Evolutionary conservation across 64 coral and sea anemone genomes (phyloP), one percentile per base, ranked within the genome.

Genomic region (Actinia equina): DNA sequence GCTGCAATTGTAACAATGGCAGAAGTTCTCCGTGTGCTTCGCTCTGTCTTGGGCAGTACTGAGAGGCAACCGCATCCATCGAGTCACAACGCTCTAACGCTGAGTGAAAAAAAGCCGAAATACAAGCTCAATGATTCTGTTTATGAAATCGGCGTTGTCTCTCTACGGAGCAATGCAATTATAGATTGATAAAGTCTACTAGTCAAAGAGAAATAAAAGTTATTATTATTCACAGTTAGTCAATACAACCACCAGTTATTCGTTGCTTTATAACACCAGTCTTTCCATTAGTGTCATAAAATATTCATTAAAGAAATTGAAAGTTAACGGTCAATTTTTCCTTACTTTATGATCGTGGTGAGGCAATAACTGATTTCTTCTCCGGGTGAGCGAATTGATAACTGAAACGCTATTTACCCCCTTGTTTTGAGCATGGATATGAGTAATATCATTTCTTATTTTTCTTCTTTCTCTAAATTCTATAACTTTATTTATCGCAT

Each of bases 231-330:
- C 78, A 81, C 43, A 44, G 78, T 51, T 18, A 16, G 42, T 81
- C n/a, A 81, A 81, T 81, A 17, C 17, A 23, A 37, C 78, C 78
- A 81, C 78, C 78, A 52, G 78, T 52, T 37, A 42, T 30, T 74
- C 69, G 13, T 42, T 74, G 69, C 69, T 27, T 41, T 74, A 74
- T 74, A 74, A 41, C 78, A 81, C 43, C 49, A n/a, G 78, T 81
- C 16, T 81, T 49, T n/a, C 78, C 49, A 81, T 81, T 81, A 81
- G 78, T 44, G 20, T 49, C 6, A 81, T 81, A 19, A 81, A 81
- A 49, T 49, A 81, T 81, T 81, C 78, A 81, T 81, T 52, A 17
- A 52, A 81, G n/a, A 13, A 81, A 22, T 81, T 49, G 78, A 81
- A 51, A 52, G 17, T 81, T 81, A 81, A 81, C 78, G 78, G 78